Evolutionary conservation across 2,888 invertebrate species (phyloP), one percentile per base, ranked within the genome.

Genomic region (Ethmia dodecea): DNA sequence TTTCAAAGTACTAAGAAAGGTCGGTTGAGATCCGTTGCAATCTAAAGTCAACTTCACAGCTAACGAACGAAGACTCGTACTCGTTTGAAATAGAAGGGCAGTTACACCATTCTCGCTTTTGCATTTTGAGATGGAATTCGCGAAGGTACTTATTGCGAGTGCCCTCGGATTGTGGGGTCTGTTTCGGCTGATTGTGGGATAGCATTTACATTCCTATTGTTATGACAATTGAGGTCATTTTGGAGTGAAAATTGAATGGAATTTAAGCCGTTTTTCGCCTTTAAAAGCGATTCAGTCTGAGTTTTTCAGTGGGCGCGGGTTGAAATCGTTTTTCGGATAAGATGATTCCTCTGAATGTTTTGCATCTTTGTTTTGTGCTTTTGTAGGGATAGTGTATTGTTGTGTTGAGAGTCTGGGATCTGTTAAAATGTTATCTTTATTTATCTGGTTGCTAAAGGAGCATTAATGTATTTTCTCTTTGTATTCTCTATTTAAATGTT

Each of bases 311-410:
- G 52, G 53, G 52, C 47, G 43, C 35, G 45, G 43, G 38, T 47
- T 54, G 55, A 57, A 62, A 69, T 61, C 59, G 61, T 60, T 64
- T 68, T 66, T 63, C 50, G 60, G 57, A 52, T 60, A 60, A 59
- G 58, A 53, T 49, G 56, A 61, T 66, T 58, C 57, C 54, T 54
- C 52, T 47, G 46, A 57, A 49, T 52, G 27, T 33, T 27, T 60
- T 60, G 48, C 55, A 47, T 55, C 48, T 55, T 45, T 56, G 50
- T 59, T 55, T 61, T 52, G 37, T 40, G 43, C 45, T 40, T 51
- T 60, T 48, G 55, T 53, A 43, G 37, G 13, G 40, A 34, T 13
- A 13, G 14, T 10, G 15, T 33, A 33, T 33, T 28, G 28, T 9
- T 16, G 24, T 9, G 32, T 32, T 32, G 13, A 28, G 20, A 33